Conservation (phyloP, 1,140 invertebrate genomes). For the Papilio polytes region DNA sequence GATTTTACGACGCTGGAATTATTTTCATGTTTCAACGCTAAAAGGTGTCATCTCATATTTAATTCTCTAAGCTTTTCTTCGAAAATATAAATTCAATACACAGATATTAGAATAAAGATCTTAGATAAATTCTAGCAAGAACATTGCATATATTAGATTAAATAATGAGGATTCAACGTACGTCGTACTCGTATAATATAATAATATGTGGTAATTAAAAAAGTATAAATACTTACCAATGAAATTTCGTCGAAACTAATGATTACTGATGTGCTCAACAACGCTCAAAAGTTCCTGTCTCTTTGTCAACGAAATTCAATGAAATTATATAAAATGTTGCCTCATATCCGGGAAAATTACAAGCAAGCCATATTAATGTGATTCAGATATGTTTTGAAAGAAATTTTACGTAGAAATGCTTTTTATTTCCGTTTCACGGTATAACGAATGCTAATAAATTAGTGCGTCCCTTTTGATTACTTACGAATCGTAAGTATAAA, state of each 20-base stretch:
- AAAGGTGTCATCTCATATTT: neutral
- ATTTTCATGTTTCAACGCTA: conserved; percentile 12
- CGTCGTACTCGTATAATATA: too few species aligned
- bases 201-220: too few species aligned
- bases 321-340: neutral
- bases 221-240: neutral
- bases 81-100: neutral
- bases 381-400: neutral
- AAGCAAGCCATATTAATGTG: neutral
- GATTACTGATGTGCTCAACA: neutral
- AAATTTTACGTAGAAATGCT: neutral
- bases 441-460: conserved; percentile 13
- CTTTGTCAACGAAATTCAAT: neutral
- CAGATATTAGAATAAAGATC: too few species aligned
- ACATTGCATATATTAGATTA: too few species aligned
- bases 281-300: neutral
- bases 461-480: conserved; percentile 13
- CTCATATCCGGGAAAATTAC: neutral
- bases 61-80: neutral
- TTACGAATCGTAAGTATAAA: neutral
- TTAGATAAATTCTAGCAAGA: too few species aligned
- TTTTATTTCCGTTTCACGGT: neutral
- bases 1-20: conserved; percentile 23
- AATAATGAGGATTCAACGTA: too few species aligned
- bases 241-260: too few species aligned